Evolutionary conservation across 2,113 vertebrate species (phyloP), one percentile per base, ranked within the genome.

Genomic region (Neopipo cinnamomea): DNA sequence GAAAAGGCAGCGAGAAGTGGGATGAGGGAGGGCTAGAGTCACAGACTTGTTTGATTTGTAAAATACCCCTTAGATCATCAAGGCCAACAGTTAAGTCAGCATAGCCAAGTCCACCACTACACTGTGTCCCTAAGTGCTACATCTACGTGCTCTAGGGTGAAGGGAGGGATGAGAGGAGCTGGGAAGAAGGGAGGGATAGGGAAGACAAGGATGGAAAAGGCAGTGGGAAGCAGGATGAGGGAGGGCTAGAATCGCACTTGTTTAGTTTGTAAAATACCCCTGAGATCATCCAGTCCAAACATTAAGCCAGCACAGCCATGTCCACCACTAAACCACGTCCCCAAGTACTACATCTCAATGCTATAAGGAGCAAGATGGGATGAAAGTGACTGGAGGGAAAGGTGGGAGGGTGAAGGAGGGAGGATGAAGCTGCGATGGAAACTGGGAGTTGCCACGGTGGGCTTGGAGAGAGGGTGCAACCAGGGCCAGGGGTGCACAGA

Each of bases 401-500:
- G 17, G 47, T 15, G 55, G 66, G 42, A 65, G 11, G 19, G 44
- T 24, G 5, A 52, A 22, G 19, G 28, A 65, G 15, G 17, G 9
- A 7, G 27, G 37, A 22, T 44, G 22, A 50, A 72, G 20, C 37
- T 39, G 33, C 56, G 33, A 5, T n/a, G 37, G 22, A 14, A 28
- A 11, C 17, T n/a, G 33, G 2, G 13, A 50, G 5, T 3, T 35
- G 15, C 31, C 27, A 33, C 0, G 1, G 15, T 7, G 10, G 17
- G 14, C 37, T 59, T 52, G 44, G 44, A 41, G 33, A 59, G 16
- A 39, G 5, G 35, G 2, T 44, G 28, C 27, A 23, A 20, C 15
- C 33, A 37, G 14, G 35, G 25, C 21, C 9, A 9, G 31, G 56
- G 18, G 52, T 11, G 50, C 5, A 11, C 9, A 42, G 14, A 17